These are phyloP conservation scores for Cosmorhoe ocellata DNA, from an alignment of 2,888 invertebrate genomes.

Conservation along the genomic window DNA sequence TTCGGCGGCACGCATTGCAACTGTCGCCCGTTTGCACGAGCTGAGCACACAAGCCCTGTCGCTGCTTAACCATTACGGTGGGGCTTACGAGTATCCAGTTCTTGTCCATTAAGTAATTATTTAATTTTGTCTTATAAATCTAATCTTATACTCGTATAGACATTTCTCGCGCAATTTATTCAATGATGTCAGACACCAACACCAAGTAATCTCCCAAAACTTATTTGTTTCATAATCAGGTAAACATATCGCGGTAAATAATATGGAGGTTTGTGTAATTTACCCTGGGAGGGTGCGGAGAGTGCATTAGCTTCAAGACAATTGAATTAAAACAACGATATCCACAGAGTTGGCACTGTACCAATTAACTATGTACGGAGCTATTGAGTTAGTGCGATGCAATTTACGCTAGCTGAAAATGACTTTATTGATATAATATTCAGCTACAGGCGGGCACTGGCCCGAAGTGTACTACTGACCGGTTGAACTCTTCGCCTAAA, in stretches of 20 bases:
- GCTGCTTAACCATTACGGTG: slow-evolving; percentile 37
- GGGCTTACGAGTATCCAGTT: slow-evolving; percentile 6
- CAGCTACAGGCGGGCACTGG: slow-evolving; percentile 26
- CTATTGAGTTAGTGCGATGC: slow-evolving; percentile 58
- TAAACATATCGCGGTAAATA: slow-evolving; percentile 26
- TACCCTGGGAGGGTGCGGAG: slow-evolving; percentile 44
- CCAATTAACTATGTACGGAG: slow-evolving; percentile 65
- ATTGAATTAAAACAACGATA: slow-evolving; percentile 71
- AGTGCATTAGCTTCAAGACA: slow-evolving; percentile 63
- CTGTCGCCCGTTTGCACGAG: slow-evolving; percentile 58
- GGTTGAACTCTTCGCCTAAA: slow-evolving; percentile 21
- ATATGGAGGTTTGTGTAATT: slow-evolving; percentile 50
- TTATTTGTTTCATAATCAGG: slow-evolving; percentile 21
- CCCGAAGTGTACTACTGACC: slow-evolving; percentile 26
- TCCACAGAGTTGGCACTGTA: slow-evolving; percentile 66
- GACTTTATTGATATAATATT: slow-evolving; percentile 66
- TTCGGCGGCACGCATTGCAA: slow-evolving; percentile 63
- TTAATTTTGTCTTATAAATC: too few species aligned
- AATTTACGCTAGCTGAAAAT: slow-evolving; percentile 69
- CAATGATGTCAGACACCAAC: too few species aligned
- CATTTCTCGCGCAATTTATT: too few species aligned
- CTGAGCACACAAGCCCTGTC: slow-evolving; percentile 43
- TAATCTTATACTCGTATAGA: too few species aligned
- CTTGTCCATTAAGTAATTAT: background rate
- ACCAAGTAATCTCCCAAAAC: background rate